These are phyloP conservation scores for Lucilia cuprina DNA, from an alignment of 1,140 invertebrate genomes.

Conservation along the genomic window DNA sequence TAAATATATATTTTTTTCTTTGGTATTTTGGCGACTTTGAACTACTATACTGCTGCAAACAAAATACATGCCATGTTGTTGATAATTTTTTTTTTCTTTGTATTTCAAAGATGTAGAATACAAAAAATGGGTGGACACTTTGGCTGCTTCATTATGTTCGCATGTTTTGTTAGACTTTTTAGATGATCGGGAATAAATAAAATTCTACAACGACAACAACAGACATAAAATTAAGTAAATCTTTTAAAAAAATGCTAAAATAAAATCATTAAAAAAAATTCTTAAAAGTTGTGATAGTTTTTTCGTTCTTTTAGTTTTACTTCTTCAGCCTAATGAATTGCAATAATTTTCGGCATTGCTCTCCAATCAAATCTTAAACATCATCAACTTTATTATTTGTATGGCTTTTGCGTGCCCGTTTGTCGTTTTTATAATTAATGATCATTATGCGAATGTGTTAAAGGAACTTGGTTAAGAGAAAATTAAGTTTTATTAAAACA, in stretches of 20 bases:
- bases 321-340: slow-evolving; percentile 19
- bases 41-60: background rate
- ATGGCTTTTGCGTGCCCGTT: background rate
- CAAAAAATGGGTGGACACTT: slow-evolving; percentile 30
- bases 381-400: background rate
- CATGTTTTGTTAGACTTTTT: slow-evolving; percentile 30
- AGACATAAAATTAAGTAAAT: slow-evolving; percentile 1
- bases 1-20: background rate
- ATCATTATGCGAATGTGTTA: background rate
- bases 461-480: background rate
- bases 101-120: background rate
- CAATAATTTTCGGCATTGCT: slow-evolving; percentile 24
- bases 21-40: slow-evolving; percentile 28
- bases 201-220: background rate
- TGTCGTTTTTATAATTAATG: background rate
- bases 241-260: background rate
- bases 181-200: background rate
- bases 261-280: slow-evolving; percentile 23
- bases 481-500: too few relatives aligned
- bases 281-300: slow-evolving; percentile 14
- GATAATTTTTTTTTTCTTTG: background rate
- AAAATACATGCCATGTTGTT: background rate
- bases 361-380: background rate
- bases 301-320: background rate
- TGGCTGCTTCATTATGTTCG: slow-evolving; percentile 34